Evolutionary conservation across 2,113 vertebrate species (phyloP), one percentile per base, ranked within the genome.

Genomic region (Fregata magnificens): DNA sequence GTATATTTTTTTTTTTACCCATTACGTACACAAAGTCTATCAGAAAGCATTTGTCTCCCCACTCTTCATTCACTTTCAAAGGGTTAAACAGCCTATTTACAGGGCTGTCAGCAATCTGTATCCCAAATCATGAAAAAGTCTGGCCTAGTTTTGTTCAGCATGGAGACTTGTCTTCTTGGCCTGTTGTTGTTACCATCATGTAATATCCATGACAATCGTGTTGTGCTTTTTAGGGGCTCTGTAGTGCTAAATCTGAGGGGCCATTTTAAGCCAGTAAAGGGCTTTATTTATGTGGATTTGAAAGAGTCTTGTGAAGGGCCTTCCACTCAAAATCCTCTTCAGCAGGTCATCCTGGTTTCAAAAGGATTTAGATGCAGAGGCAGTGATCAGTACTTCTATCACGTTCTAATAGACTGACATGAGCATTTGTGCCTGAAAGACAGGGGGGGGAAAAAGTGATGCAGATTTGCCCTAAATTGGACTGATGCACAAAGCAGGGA

Each of bases 21-120:
- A 95, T 98, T 98, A 98, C 98, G 98, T 97, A 98, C 98, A 97
- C 98, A 99, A 99, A 99, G 98, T 99, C 99, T 99, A 99, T 99
- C 99, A 99, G 99, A 99, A 99, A 98, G 98, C 98, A 97, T 99
- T 99, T 99, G 99, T 99, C 98, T 99, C 97, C 94, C 73, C 97
- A 97, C 97, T 98, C 98, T 99, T 99, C 98, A 99, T 99, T 99
- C 99, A 99, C 98, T 99, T 99, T 99, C 99, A 99, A 99, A 99
- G 99, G 99, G 99, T 99, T 99, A 99, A 99, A 99, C 99, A 99
- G 99, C 99, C 99, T 99, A 99, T 99, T 99, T 99, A 99, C 98
- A 96, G 97, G 98, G 99, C 99, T 99, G 99, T 99, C 99, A 99
- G 98, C 98, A 99, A 99, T 98, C 99, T 97, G 98, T 98, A 98